Evolutionary conservation across 2,888 invertebrate species (phyloP).

Genomic region (Pyralis farinalis): DNA sequence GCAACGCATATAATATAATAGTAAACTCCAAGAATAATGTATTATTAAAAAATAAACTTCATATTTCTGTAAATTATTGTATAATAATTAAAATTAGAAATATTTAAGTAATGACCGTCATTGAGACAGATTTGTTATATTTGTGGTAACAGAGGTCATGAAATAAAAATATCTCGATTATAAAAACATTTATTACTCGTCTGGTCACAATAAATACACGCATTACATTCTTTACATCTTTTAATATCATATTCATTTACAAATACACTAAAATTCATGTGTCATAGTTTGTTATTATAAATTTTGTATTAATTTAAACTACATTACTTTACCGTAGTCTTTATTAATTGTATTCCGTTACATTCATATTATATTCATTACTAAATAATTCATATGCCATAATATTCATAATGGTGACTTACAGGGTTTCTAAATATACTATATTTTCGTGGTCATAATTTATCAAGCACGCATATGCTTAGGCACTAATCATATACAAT

Average conservation of each 20-base stretch:
- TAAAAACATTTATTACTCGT: conserved; percentile 49
- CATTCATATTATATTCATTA: conserved; percentile 1
- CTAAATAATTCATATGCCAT: background rate
- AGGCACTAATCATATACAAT: conserved; percentile 20
- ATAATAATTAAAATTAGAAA: no score
- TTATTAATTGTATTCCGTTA: conserved; percentile 11
- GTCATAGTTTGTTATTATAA: background rate
- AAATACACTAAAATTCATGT: conserved; percentile 7
- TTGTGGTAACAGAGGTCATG: background rate
- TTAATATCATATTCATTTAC: conserved; percentile 3
- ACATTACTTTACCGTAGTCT: conserved; percentile 7
- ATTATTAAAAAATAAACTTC: no score
- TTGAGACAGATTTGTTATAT: no score
- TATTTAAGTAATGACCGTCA: no score
- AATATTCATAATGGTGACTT: background rate
- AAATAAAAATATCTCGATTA: conserved; percentile 18
- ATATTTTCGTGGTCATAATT: conserved; percentile 10
- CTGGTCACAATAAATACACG: conserved; percentile 45
- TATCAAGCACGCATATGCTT: conserved; percentile 17
- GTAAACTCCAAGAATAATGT: no score
- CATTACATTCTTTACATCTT: conserved; percentile 34
- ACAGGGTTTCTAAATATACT: conserved; percentile 5
- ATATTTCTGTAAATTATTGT: no score
- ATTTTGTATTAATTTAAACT: conserved; percentile 1
- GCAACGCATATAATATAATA: no score